Base-by-base conservation (phyloP, 92 coral and sea anemone genomes). In the Virgularia gustaviana region DNA sequence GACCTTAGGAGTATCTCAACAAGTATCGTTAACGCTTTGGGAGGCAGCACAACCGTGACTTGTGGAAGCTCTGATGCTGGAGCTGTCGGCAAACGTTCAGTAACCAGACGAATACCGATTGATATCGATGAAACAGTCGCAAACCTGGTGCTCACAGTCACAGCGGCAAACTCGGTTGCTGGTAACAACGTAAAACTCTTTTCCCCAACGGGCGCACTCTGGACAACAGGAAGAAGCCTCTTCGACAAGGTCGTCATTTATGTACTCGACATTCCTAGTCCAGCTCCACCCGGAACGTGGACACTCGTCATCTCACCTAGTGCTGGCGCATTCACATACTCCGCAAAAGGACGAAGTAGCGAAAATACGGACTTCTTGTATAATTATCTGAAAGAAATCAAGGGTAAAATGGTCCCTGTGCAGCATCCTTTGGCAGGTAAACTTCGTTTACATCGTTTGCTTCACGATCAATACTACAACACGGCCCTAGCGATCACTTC, bases 121-220 rank as follows among this genome's bases (percentile, higher is more conserved):
- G 67, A 83, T 20, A 71, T 90, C 23, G 96, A 90, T 43, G 94
- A 90, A 36, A 81, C 96, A 49, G 79, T 90, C 53, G 85, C 83
- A 13, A 67, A 82, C 75, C 72, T 87, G 64, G 68, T 77, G 1
- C 75, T 90, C 4, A 70, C 87, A 10, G 82, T 82, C 0, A 70
- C 51, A 66, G 76, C 86, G 23, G 58, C 82, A 2, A 4, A 42
- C 51, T n/a, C n/a, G n/a, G n/a, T n/a, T n/a, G 41, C 22, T 43
- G 55, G 55, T 0, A 45, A 65, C 25, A 39, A 56, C 13, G 36
- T 65, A 27, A 45, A 42, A 36, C 37, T 65, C 24, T 36, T 19
- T 31, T 41, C 72, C 11, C 55, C 72, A 22, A 65, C 35, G 41
- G 72, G 72, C 44, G 18, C 2, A 6, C 9, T 27, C 8, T 49